Conservation (phyloP, 2,113 vertebrate genomes). For the pig (Sus scrofa) region DNA sequence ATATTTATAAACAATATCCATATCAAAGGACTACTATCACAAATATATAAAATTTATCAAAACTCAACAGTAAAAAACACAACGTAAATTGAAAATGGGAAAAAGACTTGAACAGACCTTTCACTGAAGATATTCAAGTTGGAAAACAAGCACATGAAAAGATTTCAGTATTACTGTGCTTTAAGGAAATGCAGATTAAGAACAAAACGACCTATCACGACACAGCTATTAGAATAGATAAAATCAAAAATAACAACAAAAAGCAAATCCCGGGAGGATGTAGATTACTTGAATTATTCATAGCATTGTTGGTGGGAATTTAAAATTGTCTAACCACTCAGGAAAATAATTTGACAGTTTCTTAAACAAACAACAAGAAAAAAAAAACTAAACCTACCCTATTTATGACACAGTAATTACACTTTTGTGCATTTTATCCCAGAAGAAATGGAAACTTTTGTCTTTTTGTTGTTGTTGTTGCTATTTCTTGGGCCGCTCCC, state of each 20-base stretch:
- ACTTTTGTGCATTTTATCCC: neutral
- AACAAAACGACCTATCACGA: neutral
- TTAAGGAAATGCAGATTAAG: neutral
- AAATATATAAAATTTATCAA: neutral
- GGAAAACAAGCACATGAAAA: neutral
- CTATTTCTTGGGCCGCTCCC: no score
- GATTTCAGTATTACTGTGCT: neutral
- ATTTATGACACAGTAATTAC: neutral
- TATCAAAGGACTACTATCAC: neutral
- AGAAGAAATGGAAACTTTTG: neutral
- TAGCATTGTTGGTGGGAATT: neutral
- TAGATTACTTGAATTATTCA: neutral
- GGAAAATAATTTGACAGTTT: neutral
- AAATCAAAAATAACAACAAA: neutral
- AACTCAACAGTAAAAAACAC: neutral
- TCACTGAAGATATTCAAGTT: neutral
- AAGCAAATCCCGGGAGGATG: neutral
- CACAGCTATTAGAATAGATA: neutral
- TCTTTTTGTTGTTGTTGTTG: no score
- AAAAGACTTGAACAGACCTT: neutral
- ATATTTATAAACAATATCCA: neutral
- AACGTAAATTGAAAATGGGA: neutral
- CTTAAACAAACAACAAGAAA: neutral
- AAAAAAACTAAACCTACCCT: neutral
- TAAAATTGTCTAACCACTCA: neutral